phyloP scores from a whole-genome alignment of 2,797 vertebrate genomes.

The Rhincodon typus region DNA sequence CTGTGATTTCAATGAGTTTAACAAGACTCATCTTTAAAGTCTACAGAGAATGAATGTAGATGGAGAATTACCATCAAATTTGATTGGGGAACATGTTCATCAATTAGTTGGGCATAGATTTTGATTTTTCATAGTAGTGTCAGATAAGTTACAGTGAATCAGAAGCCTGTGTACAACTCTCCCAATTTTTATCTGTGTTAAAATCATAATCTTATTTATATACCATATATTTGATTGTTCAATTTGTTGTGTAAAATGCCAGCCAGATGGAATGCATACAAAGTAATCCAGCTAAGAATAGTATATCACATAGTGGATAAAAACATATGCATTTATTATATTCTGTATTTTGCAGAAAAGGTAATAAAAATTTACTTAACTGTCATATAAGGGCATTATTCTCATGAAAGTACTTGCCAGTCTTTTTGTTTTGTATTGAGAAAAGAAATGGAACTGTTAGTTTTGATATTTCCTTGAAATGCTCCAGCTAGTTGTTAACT shows the following conservation, averaged over 20 bases:
- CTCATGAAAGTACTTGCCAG: background rate
- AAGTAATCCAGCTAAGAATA: background rate
- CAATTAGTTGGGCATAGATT: background rate
- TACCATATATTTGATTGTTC: background rate
- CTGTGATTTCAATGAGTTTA: background rate
- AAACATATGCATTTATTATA: background rate
- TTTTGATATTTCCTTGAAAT: background rate
- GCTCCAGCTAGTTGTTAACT: background rate
- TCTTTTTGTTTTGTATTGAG: too few relatives aligned
- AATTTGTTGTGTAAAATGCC: background rate
- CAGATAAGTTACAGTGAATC: background rate
- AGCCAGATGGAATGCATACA: background rate
- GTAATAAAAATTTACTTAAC: background rate
- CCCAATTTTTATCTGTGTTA: background rate
- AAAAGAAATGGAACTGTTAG: background rate
- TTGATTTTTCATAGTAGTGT: background rate
- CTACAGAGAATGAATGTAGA: background rate
- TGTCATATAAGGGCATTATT: background rate
- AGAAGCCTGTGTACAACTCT: background rate
- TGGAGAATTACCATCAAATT: background rate
- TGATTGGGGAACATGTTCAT: background rate
- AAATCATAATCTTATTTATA: background rate
- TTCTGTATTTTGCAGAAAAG: background rate
- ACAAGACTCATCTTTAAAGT: background rate
- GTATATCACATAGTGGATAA: background rate